A percentile compares a stretch with the other conserved stretches of the same genome.
These are phyloP conservation scores for Circaetus cinerascens DNA, from an alignment of 2,113 vertebrate genomes.

Conservation along the genomic window DNA sequence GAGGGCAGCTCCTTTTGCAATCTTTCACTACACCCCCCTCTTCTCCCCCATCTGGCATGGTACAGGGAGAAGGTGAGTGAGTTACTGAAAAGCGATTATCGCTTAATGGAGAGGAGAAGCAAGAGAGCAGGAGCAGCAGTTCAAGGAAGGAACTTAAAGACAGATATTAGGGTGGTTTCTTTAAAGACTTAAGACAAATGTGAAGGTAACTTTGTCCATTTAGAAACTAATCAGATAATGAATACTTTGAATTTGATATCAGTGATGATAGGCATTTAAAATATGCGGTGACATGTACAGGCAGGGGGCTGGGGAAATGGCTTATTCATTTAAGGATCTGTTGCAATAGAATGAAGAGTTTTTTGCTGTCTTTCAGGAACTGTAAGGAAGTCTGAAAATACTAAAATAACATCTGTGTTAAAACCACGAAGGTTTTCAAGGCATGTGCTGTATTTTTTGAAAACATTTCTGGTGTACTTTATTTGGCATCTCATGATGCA, in stretches of 20 bases:
- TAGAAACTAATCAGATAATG: background rate
- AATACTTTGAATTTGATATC: background rate
- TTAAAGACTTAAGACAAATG: background rate
- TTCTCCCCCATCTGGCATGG: accelerated
- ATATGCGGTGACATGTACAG: background rate
- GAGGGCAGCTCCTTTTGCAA: background rate
- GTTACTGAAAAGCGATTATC: background rate
- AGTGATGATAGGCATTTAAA: background rate
- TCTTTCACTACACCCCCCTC: accelerated
- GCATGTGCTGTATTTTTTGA: background rate
- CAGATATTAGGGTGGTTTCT: background rate
- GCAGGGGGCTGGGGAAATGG: background rate
- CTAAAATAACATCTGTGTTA: background rate
- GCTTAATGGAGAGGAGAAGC: background rate
- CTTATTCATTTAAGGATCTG: background rate
- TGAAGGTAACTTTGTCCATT: background rate
- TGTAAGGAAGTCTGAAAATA: background rate
- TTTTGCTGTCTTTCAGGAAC: background rate
- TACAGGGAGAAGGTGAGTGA: background rate
- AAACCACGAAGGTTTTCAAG: background rate
- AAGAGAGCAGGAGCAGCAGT: background rate
- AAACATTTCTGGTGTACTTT: background rate
- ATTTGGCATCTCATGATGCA: background rate
- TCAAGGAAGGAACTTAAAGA: background rate
- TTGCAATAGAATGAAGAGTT: background rate